Base-by-base conservation (phyloP, 2,797 vertebrate species). In the Sarcophilus harrisii region DNA sequence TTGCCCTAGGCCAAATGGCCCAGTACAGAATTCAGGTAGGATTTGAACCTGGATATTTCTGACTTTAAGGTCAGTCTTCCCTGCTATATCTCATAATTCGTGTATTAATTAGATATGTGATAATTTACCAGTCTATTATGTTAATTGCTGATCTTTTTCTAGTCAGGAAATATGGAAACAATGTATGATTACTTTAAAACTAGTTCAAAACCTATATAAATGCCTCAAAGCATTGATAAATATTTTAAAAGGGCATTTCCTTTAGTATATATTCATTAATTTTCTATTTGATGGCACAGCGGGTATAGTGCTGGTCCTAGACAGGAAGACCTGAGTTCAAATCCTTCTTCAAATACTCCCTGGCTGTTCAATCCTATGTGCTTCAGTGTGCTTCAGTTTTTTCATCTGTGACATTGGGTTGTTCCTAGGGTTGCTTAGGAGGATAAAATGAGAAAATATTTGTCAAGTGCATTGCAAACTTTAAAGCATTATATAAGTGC, bases 101-200 rank as follows among this genome's bases (percentile, higher is more conserved):
- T n/a, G 16, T 66, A 66, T 1, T 81, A 62, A 81, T 52, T 57
- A 89, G 57, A 95, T n/a, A 94, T 87, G 66, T 90, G 92, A 91
- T 6, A 58, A 96, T 93, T 95, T 92, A 90, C 91, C 90, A 91
- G 92, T 5, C 11, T 58, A 27, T 49, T 27, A 66, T 55, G 45
- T 94, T 59, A 27, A 32, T 90, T 91, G 89, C 12, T 92, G 30
- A 54, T 1, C 54, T 89, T 38, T 90, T 81, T 58, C 32, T 73
- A 92, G n/a, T 95, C 73, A 90, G 90, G 92, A 90, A 90, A 59
- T 95, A 95, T 93, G 73, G 62, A 96, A 96, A 93, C 16, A 93
- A 93, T 81, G n/a, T 24, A 24, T 38, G n/a, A 4, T 45, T 45
- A 45, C 66, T 45, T 81, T 45, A 9, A 45, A 73, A 73, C n/a